phyloP scores from a whole-genome alignment of 1,140 invertebrate genomes.

The Micrasema longulum region DNA sequence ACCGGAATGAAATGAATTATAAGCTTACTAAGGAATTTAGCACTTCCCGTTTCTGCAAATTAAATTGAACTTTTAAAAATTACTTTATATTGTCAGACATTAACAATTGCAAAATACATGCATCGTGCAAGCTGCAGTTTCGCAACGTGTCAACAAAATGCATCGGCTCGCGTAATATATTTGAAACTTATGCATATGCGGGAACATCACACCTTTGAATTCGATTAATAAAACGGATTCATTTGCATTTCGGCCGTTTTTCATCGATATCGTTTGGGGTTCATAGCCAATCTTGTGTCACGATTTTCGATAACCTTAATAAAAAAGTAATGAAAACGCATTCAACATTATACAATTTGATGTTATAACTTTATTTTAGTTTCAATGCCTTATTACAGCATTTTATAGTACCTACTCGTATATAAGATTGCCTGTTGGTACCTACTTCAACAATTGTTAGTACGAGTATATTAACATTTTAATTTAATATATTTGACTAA shows the following conservation, averaged over 20 bases:
- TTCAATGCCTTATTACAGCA: too few species aligned
- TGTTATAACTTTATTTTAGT: too few species aligned
- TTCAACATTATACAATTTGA: too few species aligned
- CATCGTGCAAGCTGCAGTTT: conserved; percentile 34
- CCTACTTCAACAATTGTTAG: too few species aligned
- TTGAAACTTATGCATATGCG: conserved; percentile 49
- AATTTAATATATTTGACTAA: too few species aligned
- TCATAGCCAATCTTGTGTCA: not conserved
- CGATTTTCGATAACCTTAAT: not conserved
- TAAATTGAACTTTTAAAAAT: conserved; percentile 30
- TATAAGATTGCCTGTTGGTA: too few species aligned
- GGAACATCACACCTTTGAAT: conserved; percentile 49
- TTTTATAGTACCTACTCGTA: too few species aligned
- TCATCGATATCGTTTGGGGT: conserved; percentile 9
- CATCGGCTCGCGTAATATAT: conserved; percentile 39
- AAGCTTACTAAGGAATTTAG: conserved; percentile 3
- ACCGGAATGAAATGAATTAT: conserved; percentile 44
- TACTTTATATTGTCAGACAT: not conserved
- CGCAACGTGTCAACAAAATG: conserved; percentile 27
- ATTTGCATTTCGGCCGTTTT: conserved; percentile 41
- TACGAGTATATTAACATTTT: too few species aligned
- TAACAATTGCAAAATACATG: conserved; percentile 11
- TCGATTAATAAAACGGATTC: conserved; percentile 36
- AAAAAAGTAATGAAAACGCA: not conserved
- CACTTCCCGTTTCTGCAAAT: conserved; percentile 26